phyloP scores from a whole-genome alignment of 2,797 vertebrate species.

The Poeciliopsis presidionis region DNA sequence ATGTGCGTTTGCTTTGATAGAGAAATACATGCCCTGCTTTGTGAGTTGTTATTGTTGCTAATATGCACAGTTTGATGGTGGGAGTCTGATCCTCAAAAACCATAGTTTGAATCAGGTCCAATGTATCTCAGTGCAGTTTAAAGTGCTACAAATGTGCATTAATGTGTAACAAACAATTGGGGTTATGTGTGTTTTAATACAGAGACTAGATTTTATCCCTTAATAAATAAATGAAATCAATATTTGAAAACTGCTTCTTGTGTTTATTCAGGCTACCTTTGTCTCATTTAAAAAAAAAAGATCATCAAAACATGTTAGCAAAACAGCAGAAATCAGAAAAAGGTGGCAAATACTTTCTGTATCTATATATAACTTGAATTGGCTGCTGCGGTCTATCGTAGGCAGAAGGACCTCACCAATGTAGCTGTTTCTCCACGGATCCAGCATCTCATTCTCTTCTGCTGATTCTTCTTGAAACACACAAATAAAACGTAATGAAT shows the following conservation, averaged over 20 bases:
- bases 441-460: slow-evolving; percentile 9
- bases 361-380: not conserved
- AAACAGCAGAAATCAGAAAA: not conserved
- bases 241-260: not conserved
- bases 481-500: slow-evolving; percentile 20
- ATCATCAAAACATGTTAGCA: not conserved
- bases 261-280: not conserved
- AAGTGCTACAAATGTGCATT: not conserved
- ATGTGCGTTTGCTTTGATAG: not conserved
- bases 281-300: not conserved
- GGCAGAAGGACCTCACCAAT: slow-evolving; percentile 53
- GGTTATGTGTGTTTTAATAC: not conserved
- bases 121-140: not conserved
- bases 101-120: not conserved
- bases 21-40: not conserved
- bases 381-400: not conserved
- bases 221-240: not conserved
- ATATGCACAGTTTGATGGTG: not conserved
- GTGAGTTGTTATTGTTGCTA: not conserved
- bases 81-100: not conserved
- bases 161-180: not conserved
- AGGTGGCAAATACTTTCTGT: not conserved
- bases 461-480: slow-evolving; percentile 48
- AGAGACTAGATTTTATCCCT: not conserved
- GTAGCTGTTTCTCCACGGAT: slow-evolving; percentile 51